Percentiles rank a stretch among this genome's conserved stretches.
Evolutionary conservation across 2,113 vertebrate genomes (phyloP).

Genomic region (Thamnophis sirtalis): DNA sequence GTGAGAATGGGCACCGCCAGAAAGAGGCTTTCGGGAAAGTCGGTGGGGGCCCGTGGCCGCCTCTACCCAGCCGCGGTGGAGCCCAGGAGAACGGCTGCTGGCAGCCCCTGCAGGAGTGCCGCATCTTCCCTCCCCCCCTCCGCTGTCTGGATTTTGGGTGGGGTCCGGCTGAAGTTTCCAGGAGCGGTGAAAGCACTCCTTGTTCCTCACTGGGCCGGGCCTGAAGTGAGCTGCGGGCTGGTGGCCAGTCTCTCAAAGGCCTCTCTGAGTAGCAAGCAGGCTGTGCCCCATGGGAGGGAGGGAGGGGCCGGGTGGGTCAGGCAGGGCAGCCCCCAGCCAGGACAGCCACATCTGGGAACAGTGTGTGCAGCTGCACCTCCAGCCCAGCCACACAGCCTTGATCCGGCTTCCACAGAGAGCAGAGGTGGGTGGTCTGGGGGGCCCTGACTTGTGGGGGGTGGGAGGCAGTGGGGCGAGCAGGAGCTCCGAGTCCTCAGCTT

Average conservation of each 20-base stretch:
- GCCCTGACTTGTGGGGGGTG: background rate
- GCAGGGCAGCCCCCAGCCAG: background rate
- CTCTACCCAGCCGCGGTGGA: background rate
- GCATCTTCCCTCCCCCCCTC: background rate
- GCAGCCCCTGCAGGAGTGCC: background rate
- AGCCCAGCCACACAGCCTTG: background rate
- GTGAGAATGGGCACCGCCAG: background rate
- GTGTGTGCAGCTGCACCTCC: accelerated
- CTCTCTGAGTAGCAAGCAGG: background rate
- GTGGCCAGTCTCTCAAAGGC: background rate
- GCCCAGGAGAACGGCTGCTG: background rate
- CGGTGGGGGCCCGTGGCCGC: background rate
- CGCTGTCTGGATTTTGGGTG: background rate
- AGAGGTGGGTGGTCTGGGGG: background rate
- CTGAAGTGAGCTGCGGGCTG: background rate
- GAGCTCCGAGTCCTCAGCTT: background rate
- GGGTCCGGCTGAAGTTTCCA: background rate
- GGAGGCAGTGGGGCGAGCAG: background rate
- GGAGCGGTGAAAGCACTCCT: background rate
- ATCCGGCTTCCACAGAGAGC: background rate
- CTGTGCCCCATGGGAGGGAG: background rate
- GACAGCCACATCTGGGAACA: no score
- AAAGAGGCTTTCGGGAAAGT: background rate
- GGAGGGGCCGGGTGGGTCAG: background rate
- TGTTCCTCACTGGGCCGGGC: background rate